Percentiles rank a stretch among this genome's conserved stretches.
Evolutionary conservation across 2,888 invertebrate genomes (phyloP).

Genomic region (Drosophila recens): DNA sequence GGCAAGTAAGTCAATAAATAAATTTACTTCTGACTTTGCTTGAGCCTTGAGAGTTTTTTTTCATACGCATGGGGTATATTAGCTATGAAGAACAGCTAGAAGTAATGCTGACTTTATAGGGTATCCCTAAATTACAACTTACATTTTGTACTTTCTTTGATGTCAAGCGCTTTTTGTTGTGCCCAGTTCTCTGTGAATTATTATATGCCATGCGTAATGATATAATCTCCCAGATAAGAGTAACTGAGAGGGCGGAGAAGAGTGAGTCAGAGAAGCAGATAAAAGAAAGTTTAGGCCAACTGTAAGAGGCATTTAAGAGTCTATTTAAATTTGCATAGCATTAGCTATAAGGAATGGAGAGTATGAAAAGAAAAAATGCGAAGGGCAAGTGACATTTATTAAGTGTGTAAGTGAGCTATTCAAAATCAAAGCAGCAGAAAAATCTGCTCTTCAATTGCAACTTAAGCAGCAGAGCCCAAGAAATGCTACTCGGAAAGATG

Average conservation of each 20-base stretch:
- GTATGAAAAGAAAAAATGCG: too few relatives aligned
- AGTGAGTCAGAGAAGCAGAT: conserved; percentile 23
- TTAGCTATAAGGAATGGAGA: conserved; percentile 31
- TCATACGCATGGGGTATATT: conserved; percentile 2
- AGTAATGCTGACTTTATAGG: neutral
- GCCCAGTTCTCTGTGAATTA: conserved; percentile 44
- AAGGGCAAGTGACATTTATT: conserved; percentile 61
- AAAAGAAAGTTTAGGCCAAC: conserved; percentile 49
- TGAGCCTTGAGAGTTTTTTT: conserved; percentile 11
- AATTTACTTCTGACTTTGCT: conserved; percentile 62
- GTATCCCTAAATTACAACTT: conserved; percentile 12
- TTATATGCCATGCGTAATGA: conserved; percentile 57
- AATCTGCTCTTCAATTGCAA: conserved; percentile 47
- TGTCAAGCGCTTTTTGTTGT: neutral
- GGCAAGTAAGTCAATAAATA: conserved; percentile 75
- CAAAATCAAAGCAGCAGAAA: conserved; percentile 75
- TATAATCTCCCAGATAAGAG: conserved; percentile 48
- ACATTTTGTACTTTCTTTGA: neutral
- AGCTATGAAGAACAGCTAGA: neutral
- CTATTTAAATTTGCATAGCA: conserved; percentile 73
- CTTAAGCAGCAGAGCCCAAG: conserved; percentile 8
- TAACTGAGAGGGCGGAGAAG: neutral
- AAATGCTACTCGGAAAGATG: neutral
- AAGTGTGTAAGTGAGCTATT: conserved; percentile 72
- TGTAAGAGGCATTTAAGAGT: conserved; percentile 43